Conservation (phyloP, 2,113 vertebrate species). For the Poeciliopsis occidentalis region DNA sequence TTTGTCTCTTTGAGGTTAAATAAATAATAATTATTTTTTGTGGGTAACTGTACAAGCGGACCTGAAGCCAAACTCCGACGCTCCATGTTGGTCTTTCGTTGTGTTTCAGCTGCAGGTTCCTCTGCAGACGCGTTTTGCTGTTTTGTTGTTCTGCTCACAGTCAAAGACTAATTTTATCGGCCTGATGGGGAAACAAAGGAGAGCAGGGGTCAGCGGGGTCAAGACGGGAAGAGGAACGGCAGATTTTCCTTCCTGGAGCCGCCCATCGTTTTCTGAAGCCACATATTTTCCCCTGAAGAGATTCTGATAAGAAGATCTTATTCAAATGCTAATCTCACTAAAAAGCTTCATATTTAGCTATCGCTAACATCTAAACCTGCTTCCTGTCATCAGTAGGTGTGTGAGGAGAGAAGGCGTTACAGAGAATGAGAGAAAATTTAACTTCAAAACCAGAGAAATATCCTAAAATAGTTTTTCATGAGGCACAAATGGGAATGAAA, state of each 20-base stretch:
- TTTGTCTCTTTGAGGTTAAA: too few species aligned
- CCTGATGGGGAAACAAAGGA: slow-evolving; percentile 48
- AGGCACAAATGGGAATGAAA: background rate
- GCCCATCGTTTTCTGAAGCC: slow-evolving; percentile 15
- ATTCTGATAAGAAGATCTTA: background rate
- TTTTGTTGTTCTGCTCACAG: slow-evolving; percentile 64
- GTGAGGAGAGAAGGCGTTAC: too few species aligned
- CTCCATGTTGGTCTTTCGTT: background rate
- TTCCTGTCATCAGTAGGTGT: too few species aligned
- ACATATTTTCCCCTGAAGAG: slow-evolving; percentile 6
- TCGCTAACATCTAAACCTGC: background rate
- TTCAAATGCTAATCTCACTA: background rate
- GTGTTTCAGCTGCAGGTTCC: slow-evolving; percentile 28
- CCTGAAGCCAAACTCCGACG: too few species aligned
- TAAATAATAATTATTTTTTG: too few species aligned
- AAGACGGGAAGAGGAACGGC: slow-evolving; percentile 2
- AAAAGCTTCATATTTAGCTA: background rate
- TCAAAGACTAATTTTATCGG: slow-evolving; percentile 64
- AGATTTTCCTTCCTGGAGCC: slow-evolving; percentile 3
- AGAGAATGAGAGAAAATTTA: background rate
- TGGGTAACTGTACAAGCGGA: too few species aligned
- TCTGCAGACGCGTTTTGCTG: slow-evolving; percentile 70
- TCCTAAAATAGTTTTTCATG: background rate
- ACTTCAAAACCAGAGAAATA: slow-evolving; percentile 17
- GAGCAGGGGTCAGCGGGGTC: background rate